Conservation (phyloP, 2,113 vertebrate genomes). For the Rhagologus leucostigma region DNA sequence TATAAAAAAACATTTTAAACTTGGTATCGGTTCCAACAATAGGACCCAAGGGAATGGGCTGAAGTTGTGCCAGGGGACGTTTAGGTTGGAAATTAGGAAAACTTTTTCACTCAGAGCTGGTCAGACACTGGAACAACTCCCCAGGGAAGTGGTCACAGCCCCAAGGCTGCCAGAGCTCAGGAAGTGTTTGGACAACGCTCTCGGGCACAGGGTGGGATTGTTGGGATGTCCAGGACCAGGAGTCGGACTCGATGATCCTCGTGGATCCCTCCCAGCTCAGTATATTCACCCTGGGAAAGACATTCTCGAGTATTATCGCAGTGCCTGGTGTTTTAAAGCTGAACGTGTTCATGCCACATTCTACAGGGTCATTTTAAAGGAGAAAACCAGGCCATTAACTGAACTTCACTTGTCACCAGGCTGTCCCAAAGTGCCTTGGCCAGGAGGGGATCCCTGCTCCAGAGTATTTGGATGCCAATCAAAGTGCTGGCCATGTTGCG, state of each 20-base stretch:
- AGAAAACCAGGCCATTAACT: neutral
- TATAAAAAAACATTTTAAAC: too few species aligned
- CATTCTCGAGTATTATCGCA: neutral
- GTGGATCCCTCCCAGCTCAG: too few species aligned
- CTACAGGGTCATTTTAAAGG: neutral
- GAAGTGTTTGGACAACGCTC: fast-evolving
- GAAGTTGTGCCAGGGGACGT: neutral
- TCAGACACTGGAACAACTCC: neutral
- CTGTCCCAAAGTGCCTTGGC: neutral
- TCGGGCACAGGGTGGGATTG: neutral
- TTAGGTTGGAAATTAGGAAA: neutral
- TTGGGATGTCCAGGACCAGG: neutral
- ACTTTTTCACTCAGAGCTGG: neutral
- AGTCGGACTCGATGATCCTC: fast-evolving
- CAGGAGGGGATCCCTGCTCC: neutral
- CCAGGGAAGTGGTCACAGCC: neutral
- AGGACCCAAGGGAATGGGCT: fast-evolving
- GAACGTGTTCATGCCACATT: fast-evolving
- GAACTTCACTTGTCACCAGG: neutral
- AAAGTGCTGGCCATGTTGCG: neutral
- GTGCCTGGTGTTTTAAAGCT: neutral
- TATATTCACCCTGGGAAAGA: neutral
- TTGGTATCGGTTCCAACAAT: neutral
- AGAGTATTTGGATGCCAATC: neutral
- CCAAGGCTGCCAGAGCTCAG: neutral